Percentiles rank a stretch among this genome's conserved stretches.
phyloP scores from a whole-genome alignment of 2,888 invertebrate genomes.

The Mythimna vitellina region DNA sequence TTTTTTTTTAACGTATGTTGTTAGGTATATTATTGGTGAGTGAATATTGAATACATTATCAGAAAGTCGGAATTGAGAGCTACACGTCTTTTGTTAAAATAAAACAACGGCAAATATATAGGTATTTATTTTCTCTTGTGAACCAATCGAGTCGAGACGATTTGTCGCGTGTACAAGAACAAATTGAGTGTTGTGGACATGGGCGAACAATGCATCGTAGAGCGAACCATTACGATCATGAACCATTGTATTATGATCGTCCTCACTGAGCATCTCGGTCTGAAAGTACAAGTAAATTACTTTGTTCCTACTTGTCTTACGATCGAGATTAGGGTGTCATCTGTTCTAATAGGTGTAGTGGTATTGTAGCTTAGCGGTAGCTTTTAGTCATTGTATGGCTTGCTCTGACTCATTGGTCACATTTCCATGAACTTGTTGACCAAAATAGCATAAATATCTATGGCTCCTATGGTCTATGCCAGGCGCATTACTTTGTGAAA shows the following conservation, averaged over 20 bases:
- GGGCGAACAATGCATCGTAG: slow-evolving; percentile 75
- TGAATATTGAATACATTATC: not conserved
- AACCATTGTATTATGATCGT: slow-evolving; percentile 74
- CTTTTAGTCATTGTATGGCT: not conserved
- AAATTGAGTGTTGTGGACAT: slow-evolving; percentile 62
- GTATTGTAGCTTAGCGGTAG: slow-evolving; percentile 10
- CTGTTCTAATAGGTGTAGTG: slow-evolving; percentile 5
- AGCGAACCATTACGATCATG: slow-evolving; percentile 72
- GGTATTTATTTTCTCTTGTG: not conserved
- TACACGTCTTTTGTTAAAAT: not conserved
- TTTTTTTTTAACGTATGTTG: too few species aligned
- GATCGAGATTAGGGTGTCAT: slow-evolving; percentile 27
- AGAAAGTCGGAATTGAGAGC: not conserved
- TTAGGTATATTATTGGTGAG: too few species aligned
- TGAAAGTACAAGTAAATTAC: slow-evolving; percentile 44
- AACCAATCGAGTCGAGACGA: slow-evolving; percentile 1
- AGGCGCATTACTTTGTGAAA: too few species aligned
- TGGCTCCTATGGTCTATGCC: not conserved
- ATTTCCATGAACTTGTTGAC: too few species aligned
- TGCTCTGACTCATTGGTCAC: too few species aligned
- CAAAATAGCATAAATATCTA: too few species aligned
- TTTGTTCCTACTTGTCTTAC: slow-evolving; percentile 40
- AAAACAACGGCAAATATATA: not conserved
- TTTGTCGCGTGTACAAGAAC: slow-evolving; percentile 39
- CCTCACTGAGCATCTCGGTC: slow-evolving; percentile 63